phyloP scores from a whole-genome alignment of 2,797 vertebrate genomes.

The Remorina albescens region DNA sequence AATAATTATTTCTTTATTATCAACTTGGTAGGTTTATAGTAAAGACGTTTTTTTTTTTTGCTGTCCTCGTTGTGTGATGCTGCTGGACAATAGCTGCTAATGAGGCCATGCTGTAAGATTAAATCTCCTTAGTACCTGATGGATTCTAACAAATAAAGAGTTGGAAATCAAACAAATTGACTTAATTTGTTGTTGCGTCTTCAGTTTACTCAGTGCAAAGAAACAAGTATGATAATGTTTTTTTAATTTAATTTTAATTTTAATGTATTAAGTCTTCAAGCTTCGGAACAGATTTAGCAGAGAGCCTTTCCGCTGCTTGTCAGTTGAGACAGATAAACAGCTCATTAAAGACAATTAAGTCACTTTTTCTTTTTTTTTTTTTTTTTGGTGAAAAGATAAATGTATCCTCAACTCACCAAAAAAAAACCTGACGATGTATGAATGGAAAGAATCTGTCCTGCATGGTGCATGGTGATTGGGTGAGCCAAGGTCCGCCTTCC shows the following conservation, averaged over 20 bases:
- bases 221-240: background rate
- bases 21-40: too few relatives aligned
- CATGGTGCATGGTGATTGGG: slow-evolving; percentile 80
- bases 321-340: slow-evolving; percentile 1
- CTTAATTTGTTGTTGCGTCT: background rate
- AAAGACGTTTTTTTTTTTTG: too few relatives aligned
- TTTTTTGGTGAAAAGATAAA: slow-evolving; percentile 17
- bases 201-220: background rate
- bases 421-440: slow-evolving; percentile 30
- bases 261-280: background rate
- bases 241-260: too few relatives aligned
- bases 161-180: background rate
- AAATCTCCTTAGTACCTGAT: too few relatives aligned
- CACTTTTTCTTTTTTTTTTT: too few relatives aligned
- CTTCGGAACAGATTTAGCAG: background rate
- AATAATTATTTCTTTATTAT: background rate
- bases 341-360: slow-evolving; percentile 14
- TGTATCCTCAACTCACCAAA: slow-evolving; percentile 26
- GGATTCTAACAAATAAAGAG: background rate
- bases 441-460: slow-evolving; percentile 62
- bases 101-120: too few relatives aligned
- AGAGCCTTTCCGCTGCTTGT: background rate
- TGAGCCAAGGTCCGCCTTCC: slow-evolving; percentile 70
- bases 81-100: background rate
- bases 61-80: background rate